phyloP scores from a whole-genome alignment of 2,113 vertebrate species.

The Bos javanicus region DNA sequence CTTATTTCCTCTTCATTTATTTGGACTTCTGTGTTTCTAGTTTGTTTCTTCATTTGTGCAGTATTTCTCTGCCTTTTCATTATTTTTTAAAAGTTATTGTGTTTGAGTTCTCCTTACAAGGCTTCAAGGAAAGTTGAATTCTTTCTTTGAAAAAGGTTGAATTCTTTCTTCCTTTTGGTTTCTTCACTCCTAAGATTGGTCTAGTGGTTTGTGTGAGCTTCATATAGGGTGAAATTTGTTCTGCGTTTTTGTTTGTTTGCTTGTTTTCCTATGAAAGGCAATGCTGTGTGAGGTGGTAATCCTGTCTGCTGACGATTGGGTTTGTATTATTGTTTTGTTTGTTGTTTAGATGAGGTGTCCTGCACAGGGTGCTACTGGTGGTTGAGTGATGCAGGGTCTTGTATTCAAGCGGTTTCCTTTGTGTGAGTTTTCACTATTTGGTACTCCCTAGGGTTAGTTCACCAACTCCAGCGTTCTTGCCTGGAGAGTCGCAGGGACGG shows the following conservation, averaged over 20 bases:
- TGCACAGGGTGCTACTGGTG: background rate
- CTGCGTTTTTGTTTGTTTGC: background rate
- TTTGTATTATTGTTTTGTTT: background rate
- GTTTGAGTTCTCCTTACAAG: background rate
- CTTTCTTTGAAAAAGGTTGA: background rate
- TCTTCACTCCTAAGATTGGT: background rate
- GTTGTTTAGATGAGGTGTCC: fast-evolving
- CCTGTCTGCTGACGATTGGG: background rate
- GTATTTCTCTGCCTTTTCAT: background rate
- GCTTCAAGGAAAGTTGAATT: background rate
- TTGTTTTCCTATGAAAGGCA: background rate
- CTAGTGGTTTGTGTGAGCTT: background rate
- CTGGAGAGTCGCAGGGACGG: no score
- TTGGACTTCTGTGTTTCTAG: background rate
- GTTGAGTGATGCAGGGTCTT: background rate
- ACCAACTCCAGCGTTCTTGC: no score
- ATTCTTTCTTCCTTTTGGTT: background rate
- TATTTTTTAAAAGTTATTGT: background rate
- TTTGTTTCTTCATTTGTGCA: background rate
- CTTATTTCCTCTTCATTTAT: background rate
- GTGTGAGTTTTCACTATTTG: background rate
- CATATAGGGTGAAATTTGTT: background rate
- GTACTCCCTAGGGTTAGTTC: no score
- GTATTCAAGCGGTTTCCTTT: background rate
- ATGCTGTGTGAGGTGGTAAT: background rate